These are phyloP conservation scores for Blastobasis adustella DNA, from an alignment of 2,888 invertebrate genomes.

Conservation along the genomic window DNA sequence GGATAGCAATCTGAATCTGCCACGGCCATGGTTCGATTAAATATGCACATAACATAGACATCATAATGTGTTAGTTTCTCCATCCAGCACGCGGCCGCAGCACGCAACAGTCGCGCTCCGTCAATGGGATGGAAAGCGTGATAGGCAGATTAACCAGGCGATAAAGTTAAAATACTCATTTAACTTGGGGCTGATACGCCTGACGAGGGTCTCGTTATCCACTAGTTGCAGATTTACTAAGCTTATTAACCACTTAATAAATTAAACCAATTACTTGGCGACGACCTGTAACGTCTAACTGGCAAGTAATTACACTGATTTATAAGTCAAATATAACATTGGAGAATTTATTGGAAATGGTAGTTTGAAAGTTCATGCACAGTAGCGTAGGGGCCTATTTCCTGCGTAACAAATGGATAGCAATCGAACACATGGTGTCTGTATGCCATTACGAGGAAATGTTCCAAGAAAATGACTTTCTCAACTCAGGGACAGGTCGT, in stretches of 20 bases:
- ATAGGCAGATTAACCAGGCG: background rate
- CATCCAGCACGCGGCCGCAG: slow-evolving; percentile 37
- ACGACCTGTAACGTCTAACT: too few relatives aligned
- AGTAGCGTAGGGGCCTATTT: background rate
- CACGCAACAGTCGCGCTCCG: slow-evolving; percentile 41
- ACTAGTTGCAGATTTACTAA: too few relatives aligned
- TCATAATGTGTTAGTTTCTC: slow-evolving; percentile 33
- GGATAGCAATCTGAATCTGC: background rate
- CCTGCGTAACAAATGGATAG: slow-evolving; percentile 7
- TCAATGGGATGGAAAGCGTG: slow-evolving; percentile 24
- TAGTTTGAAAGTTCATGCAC: background rate
- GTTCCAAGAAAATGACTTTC: slow-evolving; percentile 29
- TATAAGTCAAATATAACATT: too few relatives aligned
- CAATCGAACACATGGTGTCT: slow-evolving; percentile 21
- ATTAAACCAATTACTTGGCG: too few relatives aligned
- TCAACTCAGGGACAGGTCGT: slow-evolving; percentile 22
- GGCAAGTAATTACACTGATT: too few relatives aligned
- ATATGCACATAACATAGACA: background rate
- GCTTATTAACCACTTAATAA: too few relatives aligned
- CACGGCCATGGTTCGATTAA: background rate
- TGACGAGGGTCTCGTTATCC: too few relatives aligned
- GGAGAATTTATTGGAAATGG: too few relatives aligned
- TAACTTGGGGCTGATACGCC: background rate
- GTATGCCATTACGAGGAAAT: slow-evolving; percentile 22
- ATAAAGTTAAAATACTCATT: background rate